Evolutionary conservation across 2,888 invertebrate species (phyloP), one percentile per base, ranked within the genome.

Genomic region (Bursaphelenchus okinawaensis): DNA sequence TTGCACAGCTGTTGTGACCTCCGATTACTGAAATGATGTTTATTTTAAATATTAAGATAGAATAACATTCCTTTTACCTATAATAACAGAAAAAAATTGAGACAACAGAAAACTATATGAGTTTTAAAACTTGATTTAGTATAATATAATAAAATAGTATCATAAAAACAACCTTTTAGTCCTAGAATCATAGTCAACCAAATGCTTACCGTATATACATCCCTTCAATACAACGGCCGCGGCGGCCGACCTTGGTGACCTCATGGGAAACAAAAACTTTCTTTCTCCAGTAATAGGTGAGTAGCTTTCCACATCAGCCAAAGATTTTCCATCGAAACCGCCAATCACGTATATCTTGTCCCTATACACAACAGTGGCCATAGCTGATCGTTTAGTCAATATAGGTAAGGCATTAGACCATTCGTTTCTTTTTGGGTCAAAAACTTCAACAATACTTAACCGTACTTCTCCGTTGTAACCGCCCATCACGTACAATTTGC

Each of bases 381-480:
- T 75, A 4, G 79, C 68, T 12, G 75, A 71, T 52, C 80, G 63
- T 84, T 90, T 90, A 28, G 90, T 89, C 79, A 89, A 89, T 91
- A 92, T 91, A 0, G 90, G 86, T 0, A 90, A 88, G 0, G 90
- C 88, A 70, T 87, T 87, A 56, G 87, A 87, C 91, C 92, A 92
- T 87, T 76, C 64, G 77, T 70, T 68, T 56, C 74, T 67, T 57
- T 64, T 69, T 40, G 77, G 78, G 65, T 78, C 77, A 82, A 90
- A 91, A 8, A 90, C 89, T 84, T 92, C 92, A 0, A 91, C 91
- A 0, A 91, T 90, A 29, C 89, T 88, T 20, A 92, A 85, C 69
- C 92, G 85, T 81, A 91, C 91, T 55, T 87, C 87, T 0, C 92
- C 92, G 83, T 92, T 91, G 81, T 91, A 92, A 0, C 92, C 92